phyloP scores from a whole-genome alignment of 2,888 invertebrate genomes.

The Diadromus collaris region DNA sequence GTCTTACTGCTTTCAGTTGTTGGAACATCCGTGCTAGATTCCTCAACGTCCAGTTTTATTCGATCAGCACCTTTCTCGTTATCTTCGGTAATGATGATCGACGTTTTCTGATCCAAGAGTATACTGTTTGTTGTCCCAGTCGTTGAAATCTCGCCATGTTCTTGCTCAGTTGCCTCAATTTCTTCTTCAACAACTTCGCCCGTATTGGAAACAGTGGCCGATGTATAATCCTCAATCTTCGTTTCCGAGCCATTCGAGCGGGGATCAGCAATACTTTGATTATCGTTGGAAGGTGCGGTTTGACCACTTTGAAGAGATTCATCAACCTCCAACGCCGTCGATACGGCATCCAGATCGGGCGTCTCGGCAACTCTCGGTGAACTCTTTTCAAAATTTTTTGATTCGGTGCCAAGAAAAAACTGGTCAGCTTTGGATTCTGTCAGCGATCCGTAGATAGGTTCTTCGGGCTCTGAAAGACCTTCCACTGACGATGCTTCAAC shows the following conservation, averaged over 20 bases:
- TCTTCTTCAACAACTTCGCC: conserved; percentile 10
- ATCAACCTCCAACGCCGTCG: background rate
- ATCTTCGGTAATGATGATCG: background rate
- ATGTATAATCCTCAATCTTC: conserved; percentile 16
- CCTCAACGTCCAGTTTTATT: background rate
- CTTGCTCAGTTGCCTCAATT: background rate
- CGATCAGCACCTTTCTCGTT: background rate
- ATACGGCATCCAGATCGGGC: background rate
- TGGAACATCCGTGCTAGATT: background rate
- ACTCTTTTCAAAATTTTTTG: background rate
- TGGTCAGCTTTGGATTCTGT: conserved; percentile 10
- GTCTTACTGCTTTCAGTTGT: background rate
- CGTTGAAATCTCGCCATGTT: background rate
- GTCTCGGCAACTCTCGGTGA: background rate
- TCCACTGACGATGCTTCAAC: background rate
- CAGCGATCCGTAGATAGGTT: background rate
- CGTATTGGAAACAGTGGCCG: conserved; percentile 23
- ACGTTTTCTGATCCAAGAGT: background rate
- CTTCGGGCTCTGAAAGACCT: background rate
- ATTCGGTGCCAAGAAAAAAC: conserved; percentile 33
- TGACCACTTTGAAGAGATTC: conserved; percentile 10
- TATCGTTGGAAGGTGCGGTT: conserved; percentile 3
- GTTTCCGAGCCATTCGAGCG: conserved; percentile 5
- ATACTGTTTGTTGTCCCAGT: background rate
- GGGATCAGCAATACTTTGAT: conserved; percentile 3